phyloP scores from a whole-genome alignment of 1,140 invertebrate genomes.

The Chironomus striatipennis region DNA sequence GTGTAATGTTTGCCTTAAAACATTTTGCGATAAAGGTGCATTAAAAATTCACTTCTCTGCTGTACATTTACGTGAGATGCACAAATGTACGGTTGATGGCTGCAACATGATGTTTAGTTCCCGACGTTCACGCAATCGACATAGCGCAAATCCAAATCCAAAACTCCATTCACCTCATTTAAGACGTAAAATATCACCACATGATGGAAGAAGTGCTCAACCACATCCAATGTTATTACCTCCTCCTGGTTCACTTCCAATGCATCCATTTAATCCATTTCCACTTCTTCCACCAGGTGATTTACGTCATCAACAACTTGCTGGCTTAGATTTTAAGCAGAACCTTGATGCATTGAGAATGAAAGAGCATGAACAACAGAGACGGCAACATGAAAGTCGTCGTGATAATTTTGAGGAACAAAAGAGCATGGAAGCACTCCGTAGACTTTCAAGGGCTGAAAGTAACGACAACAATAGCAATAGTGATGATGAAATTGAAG shows the following conservation, averaged over 20 bases:
- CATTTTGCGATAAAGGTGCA: slow-evolving; percentile 99
- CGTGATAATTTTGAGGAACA: slow-evolving; percentile 39
- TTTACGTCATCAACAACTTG: slow-evolving; percentile 51
- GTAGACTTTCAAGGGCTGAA: slow-evolving; percentile 29
- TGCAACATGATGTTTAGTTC: slow-evolving; percentile 99
- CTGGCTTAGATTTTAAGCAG: slow-evolving; percentile 59
- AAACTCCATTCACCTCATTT: slow-evolving; percentile 94
- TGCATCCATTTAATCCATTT: slow-evolving; percentile 66
- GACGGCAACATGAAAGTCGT: slow-evolving; percentile 40
- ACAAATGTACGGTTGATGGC: slow-evolving; percentile 96
- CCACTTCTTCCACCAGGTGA: slow-evolving; percentile 64
- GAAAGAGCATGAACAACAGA: slow-evolving; percentile 34
- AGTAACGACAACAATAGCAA: slow-evolving; percentile 44
- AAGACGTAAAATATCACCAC: slow-evolving; percentile 83
- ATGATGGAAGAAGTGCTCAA: slow-evolving; percentile 81
- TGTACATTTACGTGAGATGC: slow-evolving; percentile 98
- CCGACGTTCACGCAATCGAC: slow-evolving; percentile 86
- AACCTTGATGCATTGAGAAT: slow-evolving; percentile 46
- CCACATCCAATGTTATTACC: slow-evolving; percentile 69
- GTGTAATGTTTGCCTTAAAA: slow-evolving; percentile 96
- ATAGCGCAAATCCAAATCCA: slow-evolving; percentile 97
- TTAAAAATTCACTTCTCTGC: slow-evolving; percentile 99
- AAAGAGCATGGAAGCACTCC: slow-evolving; percentile 29
- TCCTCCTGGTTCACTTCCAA: slow-evolving; percentile 52
- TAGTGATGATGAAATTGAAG: slow-evolving; percentile 50